These are phyloP conservation scores for Cryptus viduatorius DNA, from an alignment of 2,888 invertebrate genomes.

Conservation along the genomic window DNA sequence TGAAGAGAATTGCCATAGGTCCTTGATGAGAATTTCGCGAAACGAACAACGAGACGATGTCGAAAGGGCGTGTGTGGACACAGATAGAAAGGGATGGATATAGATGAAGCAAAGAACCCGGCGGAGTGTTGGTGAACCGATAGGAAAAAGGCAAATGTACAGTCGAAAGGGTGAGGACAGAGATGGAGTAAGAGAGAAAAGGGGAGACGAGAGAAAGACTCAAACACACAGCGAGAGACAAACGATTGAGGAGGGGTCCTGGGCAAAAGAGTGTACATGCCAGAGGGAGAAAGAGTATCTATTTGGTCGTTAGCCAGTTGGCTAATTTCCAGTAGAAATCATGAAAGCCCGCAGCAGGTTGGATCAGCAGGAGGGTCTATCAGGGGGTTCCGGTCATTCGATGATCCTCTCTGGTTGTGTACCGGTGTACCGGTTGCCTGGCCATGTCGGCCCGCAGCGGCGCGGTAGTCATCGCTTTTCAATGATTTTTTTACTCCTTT, in stretches of 20 bases:
- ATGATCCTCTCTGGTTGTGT: constrained; percentile 79
- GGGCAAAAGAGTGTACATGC: constrained; percentile 54
- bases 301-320: constrained; percentile 85
- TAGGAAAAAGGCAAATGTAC: constrained; percentile 58
- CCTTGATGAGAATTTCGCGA: constrained; percentile 65
- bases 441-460: constrained; percentile 71
- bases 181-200: constrained; percentile 67
- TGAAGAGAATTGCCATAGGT: constrained; percentile 63
- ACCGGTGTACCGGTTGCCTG: constrained; percentile 71
- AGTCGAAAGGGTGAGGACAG: constrained; percentile 64
- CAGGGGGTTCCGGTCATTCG: constrained; percentile 81
- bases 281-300: constrained; percentile 74
- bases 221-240: constrained; percentile 71
- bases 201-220: constrained; percentile 61
- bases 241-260: constrained; percentile 55
- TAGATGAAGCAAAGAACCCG: constrained; percentile 68
- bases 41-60: constrained; percentile 68
- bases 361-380: constrained; percentile 66
- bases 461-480: constrained; percentile 82
- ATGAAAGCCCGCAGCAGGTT: constrained; percentile 81
- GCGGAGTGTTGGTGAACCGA: constrained; percentile 62
- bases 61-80: constrained; percentile 68
- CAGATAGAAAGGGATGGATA: constrained; percentile 63
- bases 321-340: constrained; percentile 85
- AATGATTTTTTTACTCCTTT: constrained; percentile 84